A percentile compares a stretch with the other conserved stretches of the same genome.
Conservation (phyloP, 1,140 invertebrate genomes). For the Heterodera carotae region DNA sequence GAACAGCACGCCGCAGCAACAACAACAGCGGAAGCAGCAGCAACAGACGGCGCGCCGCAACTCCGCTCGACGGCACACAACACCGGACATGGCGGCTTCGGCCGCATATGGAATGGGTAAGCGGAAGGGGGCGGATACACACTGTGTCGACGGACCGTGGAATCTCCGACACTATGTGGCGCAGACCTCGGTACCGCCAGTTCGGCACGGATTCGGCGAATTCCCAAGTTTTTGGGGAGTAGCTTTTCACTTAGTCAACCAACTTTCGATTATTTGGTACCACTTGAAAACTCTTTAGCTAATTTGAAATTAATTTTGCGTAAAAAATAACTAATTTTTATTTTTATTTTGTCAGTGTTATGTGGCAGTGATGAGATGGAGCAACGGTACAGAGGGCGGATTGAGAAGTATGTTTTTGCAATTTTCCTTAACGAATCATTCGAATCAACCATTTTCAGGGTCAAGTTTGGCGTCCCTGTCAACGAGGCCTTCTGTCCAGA, state of each 20-base stretch:
- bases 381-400: constrained; percentile 63
- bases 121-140: too few relatives aligned
- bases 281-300: too few relatives aligned
- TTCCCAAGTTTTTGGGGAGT: too few relatives aligned
- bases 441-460: constrained; percentile 37
- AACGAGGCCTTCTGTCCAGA: constrained; percentile 63
- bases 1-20: not conserved
- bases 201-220: too few relatives aligned
- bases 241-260: too few relatives aligned
- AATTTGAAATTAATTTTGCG: too few relatives aligned
- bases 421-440: not conserved
- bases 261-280: too few relatives aligned
- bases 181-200: too few relatives aligned
- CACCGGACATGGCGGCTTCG: constrained; percentile 32
- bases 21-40: not conserved
- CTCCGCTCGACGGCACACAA: constrained; percentile 27
- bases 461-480: constrained; percentile 65
- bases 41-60: too few relatives aligned
- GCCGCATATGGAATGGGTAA: constrained; percentile 32
- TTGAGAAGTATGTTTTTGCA: constrained; percentile 59
- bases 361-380: constrained; percentile 62
- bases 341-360: constrained; percentile 45
- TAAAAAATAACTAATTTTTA: too few relatives aligned
- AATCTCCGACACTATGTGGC: too few relatives aligned
- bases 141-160: too few relatives aligned